These are phyloP conservation scores for Sebastes taczanowskii DNA, from an alignment of 2,797 vertebrate species.

Conservation along the genomic window DNA sequence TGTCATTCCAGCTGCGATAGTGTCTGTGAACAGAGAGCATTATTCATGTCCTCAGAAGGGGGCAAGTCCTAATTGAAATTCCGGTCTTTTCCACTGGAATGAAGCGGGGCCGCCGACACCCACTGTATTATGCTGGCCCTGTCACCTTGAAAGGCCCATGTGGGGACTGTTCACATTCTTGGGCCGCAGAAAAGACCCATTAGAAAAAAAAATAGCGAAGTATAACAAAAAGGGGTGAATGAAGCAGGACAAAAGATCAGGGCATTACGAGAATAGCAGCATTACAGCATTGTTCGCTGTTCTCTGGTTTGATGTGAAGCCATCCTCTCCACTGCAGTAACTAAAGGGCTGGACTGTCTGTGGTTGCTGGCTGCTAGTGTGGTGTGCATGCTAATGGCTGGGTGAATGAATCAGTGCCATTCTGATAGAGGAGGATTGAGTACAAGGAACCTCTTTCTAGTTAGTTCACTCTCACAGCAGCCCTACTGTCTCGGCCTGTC, in stretches of 20 bases:
- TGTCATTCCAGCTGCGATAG: constrained; percentile 78
- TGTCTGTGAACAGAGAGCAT: constrained; percentile 80
- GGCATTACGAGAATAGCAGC: neutral
- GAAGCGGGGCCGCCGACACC: constrained; percentile 59
- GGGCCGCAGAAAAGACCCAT: constrained; percentile 31
- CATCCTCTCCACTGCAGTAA: constrained; percentile 52
- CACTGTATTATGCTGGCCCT: constrained; percentile 71
- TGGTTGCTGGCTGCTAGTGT: constrained; percentile 63
- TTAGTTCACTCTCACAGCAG: constrained; percentile 50
- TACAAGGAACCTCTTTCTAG: constrained; percentile 74
- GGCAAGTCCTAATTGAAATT: constrained; percentile 84
- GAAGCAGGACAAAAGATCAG: constrained; percentile 26
- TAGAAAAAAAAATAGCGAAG: constrained; percentile 9
- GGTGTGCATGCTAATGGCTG: constrained; percentile 76
- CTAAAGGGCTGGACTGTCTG: constrained; percentile 65
- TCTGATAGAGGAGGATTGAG: constrained; percentile 68
- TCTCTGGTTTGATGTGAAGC: constrained; percentile 43
- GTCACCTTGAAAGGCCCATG: constrained; percentile 76
- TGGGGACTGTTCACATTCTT: constrained; percentile 58
- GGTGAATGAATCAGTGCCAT: constrained; percentile 75
- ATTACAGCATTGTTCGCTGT: constrained; percentile 27
- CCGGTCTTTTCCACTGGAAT: constrained; percentile 75
- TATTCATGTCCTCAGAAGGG: constrained; percentile 80
- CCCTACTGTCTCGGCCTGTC: constrained; percentile 45
- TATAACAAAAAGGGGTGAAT: constrained; percentile 30